Conservation (phyloP, 2,888 invertebrate species). For the Chymomyza amoena region DNA sequence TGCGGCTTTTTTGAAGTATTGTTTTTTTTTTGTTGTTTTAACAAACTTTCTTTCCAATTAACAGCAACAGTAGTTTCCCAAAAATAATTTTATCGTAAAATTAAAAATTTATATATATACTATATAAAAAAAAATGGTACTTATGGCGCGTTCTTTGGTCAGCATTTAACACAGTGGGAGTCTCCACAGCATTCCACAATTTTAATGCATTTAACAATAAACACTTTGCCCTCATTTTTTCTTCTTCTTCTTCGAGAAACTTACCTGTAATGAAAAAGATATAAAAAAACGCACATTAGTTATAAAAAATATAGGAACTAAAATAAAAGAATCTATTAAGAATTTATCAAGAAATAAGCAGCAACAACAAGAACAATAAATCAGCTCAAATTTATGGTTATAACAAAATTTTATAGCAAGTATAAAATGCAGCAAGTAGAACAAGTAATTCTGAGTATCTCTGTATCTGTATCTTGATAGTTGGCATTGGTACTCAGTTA, state of each 20-base stretch:
- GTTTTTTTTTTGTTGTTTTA: not conserved
- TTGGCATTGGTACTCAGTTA: slow-evolving; percentile 45
- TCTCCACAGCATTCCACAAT: not conserved
- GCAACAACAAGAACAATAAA: slow-evolving; percentile 6
- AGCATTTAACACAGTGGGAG: not conserved
- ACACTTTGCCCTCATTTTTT: not conserved
- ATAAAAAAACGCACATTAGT: slow-evolving; percentile 49
- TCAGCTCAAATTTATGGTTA: slow-evolving; percentile 61
- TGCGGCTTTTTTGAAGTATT: too few relatives aligned
- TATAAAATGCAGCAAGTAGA: slow-evolving; percentile 20
- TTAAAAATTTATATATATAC: not conserved
- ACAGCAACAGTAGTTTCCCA: not conserved
- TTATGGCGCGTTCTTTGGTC: not conserved
- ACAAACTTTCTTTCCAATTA: not conserved
- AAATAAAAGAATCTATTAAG: slow-evolving; percentile 67
- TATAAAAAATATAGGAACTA: slow-evolving; percentile 45
- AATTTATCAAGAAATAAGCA: slow-evolving; percentile 50
- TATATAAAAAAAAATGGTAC: not conserved
- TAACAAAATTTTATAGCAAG: slow-evolving; percentile 64
- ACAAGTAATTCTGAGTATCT: not conserved
- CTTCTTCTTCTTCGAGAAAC: slow-evolving; percentile 33
- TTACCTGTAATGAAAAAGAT: slow-evolving; percentile 58
- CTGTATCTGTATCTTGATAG: slow-evolving; percentile 27
- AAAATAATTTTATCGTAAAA: not conserved
- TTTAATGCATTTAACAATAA: not conserved